Conservation (phyloP, 2,113 vertebrate genomes). For the Microcebus tavaratra region DNA sequence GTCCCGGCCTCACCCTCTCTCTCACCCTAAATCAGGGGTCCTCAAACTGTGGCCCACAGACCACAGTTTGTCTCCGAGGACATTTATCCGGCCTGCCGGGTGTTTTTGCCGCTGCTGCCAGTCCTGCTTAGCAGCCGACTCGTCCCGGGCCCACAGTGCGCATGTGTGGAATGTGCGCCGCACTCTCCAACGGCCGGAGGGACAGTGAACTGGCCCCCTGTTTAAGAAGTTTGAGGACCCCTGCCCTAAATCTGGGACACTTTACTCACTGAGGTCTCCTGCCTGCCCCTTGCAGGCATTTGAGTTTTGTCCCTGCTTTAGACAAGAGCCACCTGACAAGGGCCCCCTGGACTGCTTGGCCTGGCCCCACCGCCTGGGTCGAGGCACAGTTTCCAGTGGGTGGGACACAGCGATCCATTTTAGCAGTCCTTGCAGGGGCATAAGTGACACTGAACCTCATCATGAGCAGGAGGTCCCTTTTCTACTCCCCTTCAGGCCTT, state of each 20-base stretch:
- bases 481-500: not conserved
- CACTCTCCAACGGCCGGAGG: no score
- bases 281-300: not conserved
- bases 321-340: not conserved
- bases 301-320: not conserved
- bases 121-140: no score
- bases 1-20: not conserved
- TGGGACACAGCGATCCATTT: not conserved
- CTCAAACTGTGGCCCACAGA: no score
- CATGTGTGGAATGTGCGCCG: no score
- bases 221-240: no score
- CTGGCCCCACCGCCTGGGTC: not conserved
- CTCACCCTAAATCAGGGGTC: not conserved
- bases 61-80: no score
- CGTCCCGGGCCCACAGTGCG: no score
- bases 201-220: no score
- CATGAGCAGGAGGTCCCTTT: not conserved
- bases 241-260: not conserved
- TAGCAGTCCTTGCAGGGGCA: rapidly evolving
- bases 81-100: no score
- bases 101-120: no score
- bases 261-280: not conserved
- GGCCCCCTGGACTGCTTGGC: rapidly evolving
- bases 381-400: rapidly evolving
- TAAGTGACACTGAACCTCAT: not conserved